Evolutionary conservation across 2,888 invertebrate genomes (phyloP), one percentile per base, ranked within the genome.

Genomic region (Dione vanillae): DNA sequence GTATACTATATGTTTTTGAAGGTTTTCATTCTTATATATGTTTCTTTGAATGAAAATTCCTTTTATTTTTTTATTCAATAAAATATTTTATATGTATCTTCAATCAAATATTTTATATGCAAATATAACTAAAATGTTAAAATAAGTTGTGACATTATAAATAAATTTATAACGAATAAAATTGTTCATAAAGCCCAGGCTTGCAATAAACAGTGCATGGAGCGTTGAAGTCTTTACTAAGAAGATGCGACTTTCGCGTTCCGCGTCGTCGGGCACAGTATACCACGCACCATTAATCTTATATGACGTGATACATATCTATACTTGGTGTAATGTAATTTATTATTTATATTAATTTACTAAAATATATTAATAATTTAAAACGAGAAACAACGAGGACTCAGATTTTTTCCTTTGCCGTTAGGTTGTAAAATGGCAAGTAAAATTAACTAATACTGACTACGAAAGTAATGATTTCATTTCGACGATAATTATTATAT

Each of bases 181-280:
- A 61, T n/a, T 40, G 37, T 52, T 11, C 54, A 45, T 69, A 62
- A 62, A 52, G 59, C 47, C n/a, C 35, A 69, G 54, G 62, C 52
- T 68, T 51, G 27, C 41, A 67, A 35, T 51, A 62, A 69, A 66
- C 70, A 76, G 75, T 78, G 76, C 75, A 74, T 79, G 76, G 61
- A 72, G 74, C 75, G 77, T 76, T 73, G 76, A 76, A 74, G 76
- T 76, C 74, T 74, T 76, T 80, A 77, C 78, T 76, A 65, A 70
- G 70, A 72, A 70, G 61, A 65, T 76, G 82, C 83, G 80, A 90
- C 91, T 92, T 91, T 91, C 91, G 85, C 88, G 90, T 89, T 86
- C 83, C 81, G 83, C 88, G 79, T 81, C 82, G 87, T 74, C 80
- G 85, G 78, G 69, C 56, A 11, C 73, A 81, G 80, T 85, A 83